Conservation (phyloP, 2,113 vertebrate species). For the Elachura formosa region DNA sequence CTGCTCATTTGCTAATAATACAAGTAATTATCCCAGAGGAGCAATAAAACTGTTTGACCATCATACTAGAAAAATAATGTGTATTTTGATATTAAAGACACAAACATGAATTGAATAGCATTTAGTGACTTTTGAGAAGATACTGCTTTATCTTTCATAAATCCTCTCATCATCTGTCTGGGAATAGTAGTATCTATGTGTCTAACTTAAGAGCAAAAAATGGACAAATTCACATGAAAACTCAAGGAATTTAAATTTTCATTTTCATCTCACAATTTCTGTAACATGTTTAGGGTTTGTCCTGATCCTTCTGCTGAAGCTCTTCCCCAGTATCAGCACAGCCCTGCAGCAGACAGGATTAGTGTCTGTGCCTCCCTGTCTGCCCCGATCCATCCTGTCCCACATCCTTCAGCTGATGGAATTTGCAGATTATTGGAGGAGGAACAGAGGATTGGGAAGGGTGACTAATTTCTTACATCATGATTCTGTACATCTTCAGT, state of each 20-base stretch:
- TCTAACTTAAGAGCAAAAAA: neutral
- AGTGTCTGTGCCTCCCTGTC: neutral
- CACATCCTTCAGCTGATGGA: neutral
- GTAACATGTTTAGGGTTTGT: neutral
- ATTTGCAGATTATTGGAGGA: conserved; percentile 21
- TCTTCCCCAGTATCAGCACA: neutral
- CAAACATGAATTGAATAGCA: neutral
- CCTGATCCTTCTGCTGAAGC: neutral
- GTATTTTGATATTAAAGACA: neutral
- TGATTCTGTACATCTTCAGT: neutral
- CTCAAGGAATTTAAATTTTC: neutral
- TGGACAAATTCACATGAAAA: neutral
- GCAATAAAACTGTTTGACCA: neutral
- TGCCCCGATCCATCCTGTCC: neutral
- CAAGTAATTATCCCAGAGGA: neutral
- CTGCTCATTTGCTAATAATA: neutral
- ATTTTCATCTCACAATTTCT: neutral
- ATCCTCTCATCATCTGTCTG: neutral
- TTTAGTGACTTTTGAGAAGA: neutral
- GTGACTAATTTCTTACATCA: neutral
- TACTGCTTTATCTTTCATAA: neutral
- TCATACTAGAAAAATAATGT: neutral
- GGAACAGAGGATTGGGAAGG: neutral
- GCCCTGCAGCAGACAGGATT: neutral
- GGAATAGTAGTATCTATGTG: no score